Evolutionary conservation across 2,797 vertebrate species (phyloP).

Genomic region (Pangasius krempfi): DNA sequence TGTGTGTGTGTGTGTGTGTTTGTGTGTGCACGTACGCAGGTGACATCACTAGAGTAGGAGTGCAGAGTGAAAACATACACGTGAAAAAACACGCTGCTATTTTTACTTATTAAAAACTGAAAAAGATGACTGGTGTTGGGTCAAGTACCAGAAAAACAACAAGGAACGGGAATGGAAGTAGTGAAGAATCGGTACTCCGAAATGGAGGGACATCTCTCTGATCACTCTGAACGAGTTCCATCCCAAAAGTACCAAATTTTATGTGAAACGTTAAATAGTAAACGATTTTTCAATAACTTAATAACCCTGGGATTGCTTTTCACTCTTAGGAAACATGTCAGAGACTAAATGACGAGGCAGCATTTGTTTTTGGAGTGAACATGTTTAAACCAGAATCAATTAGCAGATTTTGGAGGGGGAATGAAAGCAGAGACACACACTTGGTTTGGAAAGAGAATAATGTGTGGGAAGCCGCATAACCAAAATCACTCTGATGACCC

Average conservation of each 20-base stretch:
- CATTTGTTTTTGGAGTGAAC: not conserved
- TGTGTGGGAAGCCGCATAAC: not conserved
- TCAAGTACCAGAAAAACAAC: not conserved
- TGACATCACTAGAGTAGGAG: not conserved
- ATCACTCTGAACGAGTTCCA: not conserved
- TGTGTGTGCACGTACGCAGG: not conserved
- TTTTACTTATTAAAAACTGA: not conserved
- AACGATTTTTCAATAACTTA: not conserved
- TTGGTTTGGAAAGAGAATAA: not conserved
- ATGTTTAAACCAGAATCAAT: slow-evolving; percentile 10
- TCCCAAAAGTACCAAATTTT: not conserved
- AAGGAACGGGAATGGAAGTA: not conserved
- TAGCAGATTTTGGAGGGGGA: slow-evolving; percentile 1
- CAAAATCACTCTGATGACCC: not conserved
- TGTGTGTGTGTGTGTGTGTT: not conserved
- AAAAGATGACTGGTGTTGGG: not conserved
- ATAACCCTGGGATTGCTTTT: not conserved
- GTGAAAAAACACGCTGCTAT: not conserved
- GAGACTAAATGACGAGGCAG: not conserved
- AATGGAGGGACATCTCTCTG: not conserved
- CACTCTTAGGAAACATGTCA: not conserved
- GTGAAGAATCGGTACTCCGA: not conserved
- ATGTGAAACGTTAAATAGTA: not conserved
- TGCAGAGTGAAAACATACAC: not conserved
- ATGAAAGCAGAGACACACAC: slow-evolving; percentile 5